These are phyloP conservation scores for Sussaba pulchella DNA, from an alignment of 2,888 invertebrate genomes.

Conservation along the genomic window DNA sequence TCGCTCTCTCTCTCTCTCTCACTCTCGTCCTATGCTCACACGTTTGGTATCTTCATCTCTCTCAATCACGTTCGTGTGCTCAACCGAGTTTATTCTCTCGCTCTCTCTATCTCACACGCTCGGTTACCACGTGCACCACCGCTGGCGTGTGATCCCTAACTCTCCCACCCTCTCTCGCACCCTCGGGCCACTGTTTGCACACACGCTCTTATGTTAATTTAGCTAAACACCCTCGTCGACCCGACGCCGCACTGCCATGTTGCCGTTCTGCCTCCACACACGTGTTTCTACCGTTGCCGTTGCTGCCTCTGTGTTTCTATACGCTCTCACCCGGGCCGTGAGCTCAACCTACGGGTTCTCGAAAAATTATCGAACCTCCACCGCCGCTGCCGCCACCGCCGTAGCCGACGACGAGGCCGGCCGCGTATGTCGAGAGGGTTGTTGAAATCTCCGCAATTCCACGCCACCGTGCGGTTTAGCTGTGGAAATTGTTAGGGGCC, in stretches of 20 bases:
- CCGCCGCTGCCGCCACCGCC: too few relatives aligned
- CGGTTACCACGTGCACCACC: slow-evolving; percentile 44
- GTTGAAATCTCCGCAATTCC: slow-evolving; percentile 53
- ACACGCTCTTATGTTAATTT: slow-evolving; percentile 84
- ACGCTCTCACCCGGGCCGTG: not conserved
- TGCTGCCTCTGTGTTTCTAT: not conserved
- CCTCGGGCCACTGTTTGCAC: slow-evolving; percentile 80
- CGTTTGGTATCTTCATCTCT: slow-evolving; percentile 45
- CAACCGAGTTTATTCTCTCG: slow-evolving; percentile 51
- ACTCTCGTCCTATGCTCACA: slow-evolving; percentile 26
- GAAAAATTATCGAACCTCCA: slow-evolving; percentile 47
- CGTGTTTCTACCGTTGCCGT: slow-evolving; percentile 42
- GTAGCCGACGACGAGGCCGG: too few relatives aligned
- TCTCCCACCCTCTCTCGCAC: slow-evolving; percentile 62
- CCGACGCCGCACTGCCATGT: slow-evolving; percentile 38
- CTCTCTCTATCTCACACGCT: slow-evolving; percentile 61
- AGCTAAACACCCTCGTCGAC: slow-evolving; percentile 80
- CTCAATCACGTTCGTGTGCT: slow-evolving; percentile 56
- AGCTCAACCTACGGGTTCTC: not conserved
- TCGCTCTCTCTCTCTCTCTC: slow-evolving; percentile 58
- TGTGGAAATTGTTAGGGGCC: slow-evolving; percentile 40
- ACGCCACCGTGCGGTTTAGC: slow-evolving; percentile 35
- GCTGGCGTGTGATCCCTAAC: slow-evolving; percentile 58
- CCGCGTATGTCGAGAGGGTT: slow-evolving; percentile 32
- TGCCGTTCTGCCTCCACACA: slow-evolving; percentile 37